Percentiles rank a stretch among this genome's conserved stretches.
These are phyloP conservation scores for Rhamnusium bicolor DNA, from an alignment of 2,888 invertebrate genomes.

Conservation along the genomic window DNA sequence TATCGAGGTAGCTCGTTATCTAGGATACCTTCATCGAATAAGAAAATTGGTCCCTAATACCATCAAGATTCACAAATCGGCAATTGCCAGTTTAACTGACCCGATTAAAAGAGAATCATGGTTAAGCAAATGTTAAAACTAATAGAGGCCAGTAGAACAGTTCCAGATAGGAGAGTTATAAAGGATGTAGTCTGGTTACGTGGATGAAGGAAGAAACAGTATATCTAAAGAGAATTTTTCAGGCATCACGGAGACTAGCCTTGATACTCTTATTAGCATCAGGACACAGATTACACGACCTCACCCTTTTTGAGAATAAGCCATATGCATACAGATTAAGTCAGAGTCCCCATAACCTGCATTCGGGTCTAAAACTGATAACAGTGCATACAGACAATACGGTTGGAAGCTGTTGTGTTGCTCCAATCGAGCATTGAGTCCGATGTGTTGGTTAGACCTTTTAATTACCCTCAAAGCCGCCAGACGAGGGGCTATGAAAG, in stretches of 20 bases:
- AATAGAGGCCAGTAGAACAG: background rate
- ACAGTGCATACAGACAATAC: conserved; percentile 7
- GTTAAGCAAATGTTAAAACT: background rate
- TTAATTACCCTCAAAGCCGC: background rate
- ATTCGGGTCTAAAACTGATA: conserved; percentile 32
- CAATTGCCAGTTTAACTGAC: background rate
- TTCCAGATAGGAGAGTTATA: background rate
- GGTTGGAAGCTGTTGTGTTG: conserved; percentile 22
- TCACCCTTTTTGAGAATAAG: conserved; percentile 16
- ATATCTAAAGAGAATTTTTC: conserved; percentile 15
- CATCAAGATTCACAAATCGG: conserved; percentile 8
- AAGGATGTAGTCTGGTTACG: conserved; percentile 13
- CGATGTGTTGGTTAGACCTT: conserved; percentile 2
- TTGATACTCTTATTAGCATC: conserved; percentile 36
- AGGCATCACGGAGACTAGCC: conserved; percentile 30
- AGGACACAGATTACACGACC: conserved; percentile 36
- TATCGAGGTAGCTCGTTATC: background rate
- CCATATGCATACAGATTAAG: background rate
- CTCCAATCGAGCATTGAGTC: background rate
- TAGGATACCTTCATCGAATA: background rate
- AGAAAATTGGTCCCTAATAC: background rate
- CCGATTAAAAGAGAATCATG: background rate
- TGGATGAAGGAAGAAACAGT: conserved; percentile 1
- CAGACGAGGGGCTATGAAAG: background rate
- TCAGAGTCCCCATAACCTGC: conserved; percentile 22